Conservation (phyloP, 2,888 invertebrate genomes). For the Polydrusus tereticollis region DNA sequence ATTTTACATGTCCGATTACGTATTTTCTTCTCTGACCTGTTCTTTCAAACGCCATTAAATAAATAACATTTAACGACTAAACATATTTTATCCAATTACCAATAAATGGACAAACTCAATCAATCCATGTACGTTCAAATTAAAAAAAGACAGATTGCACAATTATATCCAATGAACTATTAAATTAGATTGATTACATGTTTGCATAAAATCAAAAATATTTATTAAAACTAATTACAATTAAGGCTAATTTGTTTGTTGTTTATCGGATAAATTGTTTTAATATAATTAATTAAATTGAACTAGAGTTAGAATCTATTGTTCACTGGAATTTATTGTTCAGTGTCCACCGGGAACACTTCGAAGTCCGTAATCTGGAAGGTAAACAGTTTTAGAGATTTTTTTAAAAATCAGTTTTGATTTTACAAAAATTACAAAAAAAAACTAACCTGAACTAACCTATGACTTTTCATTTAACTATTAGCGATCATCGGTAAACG, state of each 20-base stretch:
- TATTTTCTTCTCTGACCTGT: neutral
- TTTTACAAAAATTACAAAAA: no score
- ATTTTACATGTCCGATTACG: no score
- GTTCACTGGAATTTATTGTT: no score
- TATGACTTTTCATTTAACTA: no score
- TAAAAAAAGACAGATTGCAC: slow-evolving; percentile 39
- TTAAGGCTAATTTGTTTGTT: slow-evolving; percentile 18
- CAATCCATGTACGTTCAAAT: slow-evolving; percentile 22
- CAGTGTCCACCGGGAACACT: no score
- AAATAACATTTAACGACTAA: slow-evolving; percentile 29
- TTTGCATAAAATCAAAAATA: slow-evolving; percentile 4
- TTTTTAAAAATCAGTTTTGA: no score
- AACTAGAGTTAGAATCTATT: neutral
- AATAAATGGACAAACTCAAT: slow-evolving; percentile 36
- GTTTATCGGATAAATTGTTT: slow-evolving; percentile 3
- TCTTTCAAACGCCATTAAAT: neutral
- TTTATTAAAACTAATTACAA: slow-evolving; percentile 3
- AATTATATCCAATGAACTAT: slow-evolving; percentile 38
- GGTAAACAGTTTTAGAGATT: no score
- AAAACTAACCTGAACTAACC: no score
- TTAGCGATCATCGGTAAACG: no score
- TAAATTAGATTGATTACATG: slow-evolving; percentile 42
- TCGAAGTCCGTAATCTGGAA: no score
- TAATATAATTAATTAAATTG: neutral
- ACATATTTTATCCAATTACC: slow-evolving; percentile 40